Evolutionary conservation across 2,797 vertebrate species (phyloP), one percentile per base, ranked within the genome.

Genomic region (Apodemus agrarius): DNA sequence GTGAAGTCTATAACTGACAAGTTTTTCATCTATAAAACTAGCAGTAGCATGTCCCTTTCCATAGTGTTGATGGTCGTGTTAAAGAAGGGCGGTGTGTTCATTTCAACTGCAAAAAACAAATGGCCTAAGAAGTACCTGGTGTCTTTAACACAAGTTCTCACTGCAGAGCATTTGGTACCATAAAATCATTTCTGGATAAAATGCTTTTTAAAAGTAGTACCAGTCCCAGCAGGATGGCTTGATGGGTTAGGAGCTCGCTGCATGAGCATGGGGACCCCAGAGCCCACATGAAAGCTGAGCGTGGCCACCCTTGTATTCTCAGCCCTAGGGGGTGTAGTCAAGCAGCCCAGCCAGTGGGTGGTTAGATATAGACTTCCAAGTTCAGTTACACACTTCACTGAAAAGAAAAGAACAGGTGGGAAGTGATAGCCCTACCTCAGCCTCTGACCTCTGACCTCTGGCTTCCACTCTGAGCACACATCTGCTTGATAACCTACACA

Each of bases 11-110:
- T 72, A 72, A 72, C 17, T 72, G 67, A 72, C 37, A 37, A 72
- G 21, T 37, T 96, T 52, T 34, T 96, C 31, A 57, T 79, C 40
- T 93, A 7, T 90, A 90, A 93, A 96, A 82, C 21, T 85, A 65
- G 63, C 67, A 57, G 54, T 84, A 75, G 37, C 49, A 8, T 78
- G 63, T 49, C 43, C 80, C 61, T 24, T 84, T 78, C 79, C 88
- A 63, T 90, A 82, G 11, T 79, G 83, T 52, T 79, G 65, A 88
- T 94, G 49, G 22, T 61, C 31, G n/a, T 87, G 26, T 89, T 93
- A 26, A 88, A 31, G 37, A 87, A 85, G 87, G 12, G 59, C 76
- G 22, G 1, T 57, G 11, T 40, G 34, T 93, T 96, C 63, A 75
- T 90, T 92, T 93, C 74, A 26, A 49, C 92, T n/a, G 90, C 61